phyloP scores from a whole-genome alignment of 2,888 invertebrate species.

The Phaedon cochleariae region DNA sequence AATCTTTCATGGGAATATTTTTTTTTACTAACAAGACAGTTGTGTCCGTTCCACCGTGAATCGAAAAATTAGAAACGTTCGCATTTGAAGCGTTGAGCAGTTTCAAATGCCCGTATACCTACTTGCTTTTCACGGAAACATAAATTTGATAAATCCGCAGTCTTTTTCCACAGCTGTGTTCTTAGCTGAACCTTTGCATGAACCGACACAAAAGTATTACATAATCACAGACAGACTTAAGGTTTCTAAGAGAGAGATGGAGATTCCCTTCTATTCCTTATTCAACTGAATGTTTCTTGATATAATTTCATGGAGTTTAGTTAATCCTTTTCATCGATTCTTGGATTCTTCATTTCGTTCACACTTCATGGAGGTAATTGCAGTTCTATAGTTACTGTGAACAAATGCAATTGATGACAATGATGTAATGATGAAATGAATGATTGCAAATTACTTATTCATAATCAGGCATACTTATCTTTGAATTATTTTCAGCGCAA shows the following conservation, averaged over 20 bases:
- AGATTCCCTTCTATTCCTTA: conserved; percentile 23
- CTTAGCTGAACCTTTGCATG: conserved; percentile 31
- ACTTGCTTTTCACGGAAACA: conserved; percentile 35
- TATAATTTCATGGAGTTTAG: conserved; percentile 20
- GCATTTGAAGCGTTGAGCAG: background rate
- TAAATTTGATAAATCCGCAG: conserved; percentile 30
- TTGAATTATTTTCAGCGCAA: too few relatives aligned
- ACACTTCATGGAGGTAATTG: conserved; percentile 17
- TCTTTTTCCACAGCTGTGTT: conserved; percentile 37
- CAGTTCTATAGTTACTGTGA: background rate
- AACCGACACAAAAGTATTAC: conserved; percentile 29
- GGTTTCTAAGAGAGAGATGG: conserved; percentile 19
- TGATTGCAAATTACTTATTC: too few relatives aligned
- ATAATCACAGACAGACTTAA: conserved; percentile 31
- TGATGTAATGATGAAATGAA: background rate
- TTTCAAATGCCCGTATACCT: background rate
- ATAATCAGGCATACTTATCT: too few relatives aligned
- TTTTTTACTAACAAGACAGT: too few relatives aligned
- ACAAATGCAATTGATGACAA: background rate
- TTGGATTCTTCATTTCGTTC: conserved; percentile 12
- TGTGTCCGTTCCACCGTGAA: background rate
- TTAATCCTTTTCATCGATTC: conserved; percentile 15
- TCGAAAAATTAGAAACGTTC: conserved; percentile 8
- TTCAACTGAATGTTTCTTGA: conserved; percentile 6
- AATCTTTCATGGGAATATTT: too few relatives aligned